phyloP scores from a whole-genome alignment of 2,113 vertebrate genomes.

The Daphoenositta chrysoptera region DNA sequence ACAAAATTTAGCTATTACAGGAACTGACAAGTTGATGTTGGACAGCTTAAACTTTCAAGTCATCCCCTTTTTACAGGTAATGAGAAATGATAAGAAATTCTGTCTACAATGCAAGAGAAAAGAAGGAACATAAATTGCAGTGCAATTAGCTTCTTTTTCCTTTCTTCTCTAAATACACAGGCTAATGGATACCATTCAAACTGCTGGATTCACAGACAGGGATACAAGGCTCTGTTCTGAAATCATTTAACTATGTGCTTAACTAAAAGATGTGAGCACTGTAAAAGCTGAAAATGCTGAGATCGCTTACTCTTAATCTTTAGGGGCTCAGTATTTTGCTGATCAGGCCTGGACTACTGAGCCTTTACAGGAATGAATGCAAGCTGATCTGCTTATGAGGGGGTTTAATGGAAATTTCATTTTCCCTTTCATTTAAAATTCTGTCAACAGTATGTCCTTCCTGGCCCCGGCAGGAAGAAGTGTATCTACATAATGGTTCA shows the following conservation, averaged over 20 bases:
- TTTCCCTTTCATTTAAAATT: constrained; percentile 40
- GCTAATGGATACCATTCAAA: constrained; percentile 45
- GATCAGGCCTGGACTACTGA: neutral
- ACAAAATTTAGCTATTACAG: constrained; percentile 19
- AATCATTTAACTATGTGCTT: neutral
- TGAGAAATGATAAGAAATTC: constrained; percentile 50
- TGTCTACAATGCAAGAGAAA: constrained; percentile 27
- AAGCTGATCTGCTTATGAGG: neutral
- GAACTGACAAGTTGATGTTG: constrained; percentile 18
- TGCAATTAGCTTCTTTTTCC: constrained; percentile 38
- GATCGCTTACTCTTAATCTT: constrained; percentile 5
- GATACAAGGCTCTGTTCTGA: neutral
- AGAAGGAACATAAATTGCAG: constrained; percentile 50
- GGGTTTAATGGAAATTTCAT: constrained; percentile 14
- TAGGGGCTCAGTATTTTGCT: constrained; percentile 8
- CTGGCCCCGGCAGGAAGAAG: neutral
- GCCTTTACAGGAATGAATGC: neutral
- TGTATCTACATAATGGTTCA: constrained; percentile 18
- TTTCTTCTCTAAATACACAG: constrained; percentile 1
- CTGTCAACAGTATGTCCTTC: constrained; percentile 21
- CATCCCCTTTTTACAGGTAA: constrained; percentile 37
- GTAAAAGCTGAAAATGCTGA: neutral
- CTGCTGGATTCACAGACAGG: neutral
- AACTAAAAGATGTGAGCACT: neutral
- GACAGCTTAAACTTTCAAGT: constrained; percentile 41